Evolutionary conservation across 2,888 invertebrate species (phyloP), one percentile per base, ranked within the genome.

Genomic region (Lottia gigantea): DNA sequence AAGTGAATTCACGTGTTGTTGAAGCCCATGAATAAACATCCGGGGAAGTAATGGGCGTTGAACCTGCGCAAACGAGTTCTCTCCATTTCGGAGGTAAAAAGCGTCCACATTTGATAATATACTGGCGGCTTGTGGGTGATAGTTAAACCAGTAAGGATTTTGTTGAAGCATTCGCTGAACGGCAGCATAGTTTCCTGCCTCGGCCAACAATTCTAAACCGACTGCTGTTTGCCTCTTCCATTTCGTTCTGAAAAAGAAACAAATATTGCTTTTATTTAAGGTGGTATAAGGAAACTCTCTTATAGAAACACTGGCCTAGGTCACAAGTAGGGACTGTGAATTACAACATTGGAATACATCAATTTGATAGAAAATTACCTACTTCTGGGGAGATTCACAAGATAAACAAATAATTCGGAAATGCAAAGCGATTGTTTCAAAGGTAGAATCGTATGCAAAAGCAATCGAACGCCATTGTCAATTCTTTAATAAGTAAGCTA

Each of bases 191-290:
- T 98, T 98, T 12, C 97, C 97, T 0, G 98, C 97, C 89, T 99
- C 99, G 2, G 97, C 96, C 71, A 99, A 91, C 61, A 99, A 92
- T 88, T 99, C 99, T 80, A 98, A 90, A 0, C 98, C 98, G 2
- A 98, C 98, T 0, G 98, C 97, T 19, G 98, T 97, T 89, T 98
- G 98, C 1, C 98, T 93, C 90, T 98, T 98, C 98, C 98, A 99
- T 91, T 98, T 98, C 88, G 98, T 98, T 89, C 96, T 96, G 92
- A 47, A 87, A 85, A 26, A 66, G 14, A 62, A 64, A 64, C 66
- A 65, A 55, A 55, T 6, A 40, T 6, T 8, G 40, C 11, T 40
- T 11, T 8, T 8, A 40, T 40, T 40, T 40, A 40, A 40, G 8
- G 7, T 40, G 6, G 25, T 55, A 15, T n/a, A 19, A 64, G n/a